Base-by-base conservation (phyloP, 1,140 invertebrate species). In the Oscheius sp. region DNA sequence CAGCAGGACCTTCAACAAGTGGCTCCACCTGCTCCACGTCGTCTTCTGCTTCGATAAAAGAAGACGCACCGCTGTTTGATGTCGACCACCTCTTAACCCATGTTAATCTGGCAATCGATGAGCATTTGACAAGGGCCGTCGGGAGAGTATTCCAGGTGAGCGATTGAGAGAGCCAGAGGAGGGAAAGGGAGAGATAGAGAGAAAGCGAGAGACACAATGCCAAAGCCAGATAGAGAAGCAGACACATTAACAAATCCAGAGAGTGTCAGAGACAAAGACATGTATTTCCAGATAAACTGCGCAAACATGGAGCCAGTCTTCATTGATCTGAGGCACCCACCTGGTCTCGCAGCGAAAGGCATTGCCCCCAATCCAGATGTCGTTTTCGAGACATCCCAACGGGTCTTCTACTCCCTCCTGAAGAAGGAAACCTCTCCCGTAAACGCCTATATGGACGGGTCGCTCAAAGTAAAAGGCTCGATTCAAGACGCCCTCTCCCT, bases 401-500 rank as follows among this genome's bases (percentile, higher is more conserved):
- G n/a, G n/a, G 32, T 65, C 10, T 71, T 71, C 42, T 35, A n/a
- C 20, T 28, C 23, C 15, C 38, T 71, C 4, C 13, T 71, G 10
- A 64, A 34, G 13, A 71, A 71, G 52, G 34, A 63, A n/a, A 32
- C 65, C 13, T 59, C 46, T n/a, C 74, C 74, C 10, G 38, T 75
- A 2, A 58, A n/a, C 28, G 68, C 59, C 20, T 75, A 75, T 36
- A 73, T 72, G 68, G 55, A 61, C 34, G 74, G 74, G 20, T 32
- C 20, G 3, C 23, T 75, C 4, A 73, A 72, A 66, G 28, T 75
- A 2, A 29, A 61, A 32, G 74, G 74, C 38, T 49, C 18, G 15
- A 66, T 72, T n/a, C 68, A 73, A 32, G 74, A 71, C 23, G 74
- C 74, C n/a, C 36, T 75, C 23, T 63, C 61, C 15, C 31, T 75